Base-by-base conservation (phyloP, 2,888 invertebrate genomes). In the Dorcus hopei region DNA sequence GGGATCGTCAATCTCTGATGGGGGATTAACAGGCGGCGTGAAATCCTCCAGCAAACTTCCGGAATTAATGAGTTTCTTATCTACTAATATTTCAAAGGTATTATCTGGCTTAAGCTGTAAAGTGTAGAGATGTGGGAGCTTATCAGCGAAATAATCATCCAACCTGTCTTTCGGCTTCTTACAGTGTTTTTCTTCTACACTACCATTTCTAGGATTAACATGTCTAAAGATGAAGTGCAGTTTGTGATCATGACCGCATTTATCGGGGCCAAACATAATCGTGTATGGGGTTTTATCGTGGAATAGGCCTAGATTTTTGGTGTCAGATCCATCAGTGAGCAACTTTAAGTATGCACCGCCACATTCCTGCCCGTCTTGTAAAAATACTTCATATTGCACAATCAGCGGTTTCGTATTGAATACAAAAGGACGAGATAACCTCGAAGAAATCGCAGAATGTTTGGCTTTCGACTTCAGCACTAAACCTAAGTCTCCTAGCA, bases 251-350 rank as follows among this genome's bases (percentile, higher is more conserved):
- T 91, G 92, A 63, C 98, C 98, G 80, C 99, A 99, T 80, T 97
- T 99, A 83, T 99, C 99, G 7, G 98, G 98, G 0, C 99, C 99
- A 81, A 99, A 99, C 99, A 99, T 99, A 72, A 99, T 95, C 2
- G 96, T 93, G 81, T 98, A 99, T 0, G 96, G 91, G 0, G 97
- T 96, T 80, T 95, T 96, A 80, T 99, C 98, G 77, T 65, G 66
- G 80, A 98, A 96, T 72, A 87, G 83, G 65, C 85, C 87, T 54
- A 97, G 82, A 73, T 94, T 89, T 73, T 86, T 84, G 38, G 85
- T 79, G 49, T 86, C 82, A 47, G 85, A 81, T 56, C 88, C 87
- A 26, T 88, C 83, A 9, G 93, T 91, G 14, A 99, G 81, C 48
- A 99, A 83, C 80, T 99, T 99, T 50, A 99, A 81, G 78, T 99